Evolutionary conservation across 1,140 invertebrate genomes (phyloP).

Genomic region (Drosophila bocqueti): DNA sequence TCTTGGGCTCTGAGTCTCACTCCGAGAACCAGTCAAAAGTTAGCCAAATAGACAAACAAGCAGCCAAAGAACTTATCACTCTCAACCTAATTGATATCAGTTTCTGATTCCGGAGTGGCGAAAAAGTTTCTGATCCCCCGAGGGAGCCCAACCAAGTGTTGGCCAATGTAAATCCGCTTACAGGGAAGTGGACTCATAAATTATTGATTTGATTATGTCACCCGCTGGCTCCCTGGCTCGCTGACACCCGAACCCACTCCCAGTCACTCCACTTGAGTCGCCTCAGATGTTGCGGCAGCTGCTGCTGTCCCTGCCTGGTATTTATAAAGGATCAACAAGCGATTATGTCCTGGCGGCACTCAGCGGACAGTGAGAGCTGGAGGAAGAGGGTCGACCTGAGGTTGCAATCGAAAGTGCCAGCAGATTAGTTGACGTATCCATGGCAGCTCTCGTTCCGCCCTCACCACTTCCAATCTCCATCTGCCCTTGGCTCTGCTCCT

Average conservation of each 20-base stretch:
- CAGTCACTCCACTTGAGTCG: slow-evolving; percentile 7
- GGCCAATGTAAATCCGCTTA: slow-evolving; percentile 79
- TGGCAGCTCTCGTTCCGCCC: slow-evolving; percentile 12
- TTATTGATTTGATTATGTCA: slow-evolving; percentile 84
- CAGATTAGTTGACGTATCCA: slow-evolving; percentile 72
- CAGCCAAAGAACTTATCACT: slow-evolving; percentile 73
- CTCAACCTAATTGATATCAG: slow-evolving; percentile 80
- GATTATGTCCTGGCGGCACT: slow-evolving; percentile 73
- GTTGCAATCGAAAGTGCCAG: slow-evolving; percentile 59
- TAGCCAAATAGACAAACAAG: slow-evolving; percentile 56
- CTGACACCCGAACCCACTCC: slow-evolving; percentile 1
- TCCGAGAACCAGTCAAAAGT: slow-evolving; percentile 54
- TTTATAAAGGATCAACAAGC: slow-evolving; percentile 82
- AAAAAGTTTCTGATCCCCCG: slow-evolving; percentile 50
- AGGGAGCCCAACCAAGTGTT: slow-evolving; percentile 52
- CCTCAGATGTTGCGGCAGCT: slow-evolving; percentile 38
- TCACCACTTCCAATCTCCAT: slow-evolving; percentile 9
- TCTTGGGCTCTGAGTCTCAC: neutral
- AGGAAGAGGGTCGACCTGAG: slow-evolving; percentile 6
- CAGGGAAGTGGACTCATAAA: slow-evolving; percentile 79
- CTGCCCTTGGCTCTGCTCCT: neutral
- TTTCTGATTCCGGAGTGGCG: slow-evolving; percentile 57
- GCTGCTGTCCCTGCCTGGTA: slow-evolving; percentile 55
- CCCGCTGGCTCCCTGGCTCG: slow-evolving; percentile 30
- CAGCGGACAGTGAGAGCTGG: slow-evolving; percentile 19